A percentile compares a stretch with the other conserved stretches of the same genome.
Conservation (phyloP, 2,113 vertebrate genomes). For the Anoura caudifer region DNA sequence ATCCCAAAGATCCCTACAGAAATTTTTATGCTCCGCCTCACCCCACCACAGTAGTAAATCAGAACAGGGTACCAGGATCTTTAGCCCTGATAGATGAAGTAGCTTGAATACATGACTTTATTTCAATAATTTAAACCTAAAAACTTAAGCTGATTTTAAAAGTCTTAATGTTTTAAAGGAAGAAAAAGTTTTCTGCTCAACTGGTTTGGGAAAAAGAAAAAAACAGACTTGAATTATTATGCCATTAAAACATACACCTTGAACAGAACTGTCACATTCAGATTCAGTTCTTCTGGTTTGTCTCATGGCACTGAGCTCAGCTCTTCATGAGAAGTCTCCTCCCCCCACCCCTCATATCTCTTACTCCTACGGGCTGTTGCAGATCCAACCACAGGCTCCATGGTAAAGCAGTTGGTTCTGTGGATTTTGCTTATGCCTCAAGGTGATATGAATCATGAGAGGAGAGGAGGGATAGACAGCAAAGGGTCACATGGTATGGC, state of each 20-base stretch:
- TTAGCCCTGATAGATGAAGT: neutral
- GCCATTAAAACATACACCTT: neutral
- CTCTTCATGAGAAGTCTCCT: neutral
- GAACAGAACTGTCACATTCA: neutral
- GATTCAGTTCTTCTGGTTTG: neutral
- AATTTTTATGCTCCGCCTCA: neutral
- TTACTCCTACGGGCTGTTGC: neutral
- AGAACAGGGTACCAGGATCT: neutral
- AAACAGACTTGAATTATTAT: neutral
- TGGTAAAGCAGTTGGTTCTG: neutral
- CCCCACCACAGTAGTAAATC: neutral
- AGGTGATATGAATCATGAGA: neutral
- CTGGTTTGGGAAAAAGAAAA: neutral
- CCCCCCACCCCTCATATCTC: neutral
- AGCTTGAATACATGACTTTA: neutral
- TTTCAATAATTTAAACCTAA: constrained; percentile 11
- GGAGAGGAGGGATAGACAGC: neutral
- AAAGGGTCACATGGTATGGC: neutral
- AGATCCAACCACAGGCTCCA: neutral
- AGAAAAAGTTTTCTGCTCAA: neutral
- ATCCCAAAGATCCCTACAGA: neutral
- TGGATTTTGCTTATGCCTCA: neutral
- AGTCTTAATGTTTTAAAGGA: neutral
- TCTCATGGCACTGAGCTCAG: neutral
- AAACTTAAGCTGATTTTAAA: neutral